Percentiles rank a stretch among this genome's conserved stretches.
Evolutionary conservation across 2,113 vertebrate genomes (phyloP).

Genomic region (Amblyornis subalaris): DNA sequence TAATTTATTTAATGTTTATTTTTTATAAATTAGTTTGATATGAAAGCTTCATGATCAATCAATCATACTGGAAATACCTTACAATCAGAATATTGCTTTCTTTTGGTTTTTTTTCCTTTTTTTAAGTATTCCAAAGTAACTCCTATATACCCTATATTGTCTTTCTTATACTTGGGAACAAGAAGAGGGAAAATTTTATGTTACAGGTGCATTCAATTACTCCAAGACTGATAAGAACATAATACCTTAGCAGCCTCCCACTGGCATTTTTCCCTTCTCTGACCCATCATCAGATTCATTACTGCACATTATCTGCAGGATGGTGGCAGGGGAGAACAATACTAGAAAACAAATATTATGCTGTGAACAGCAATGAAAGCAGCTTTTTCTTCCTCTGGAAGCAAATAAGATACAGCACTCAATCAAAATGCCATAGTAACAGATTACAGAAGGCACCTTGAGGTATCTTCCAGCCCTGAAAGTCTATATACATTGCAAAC

Average conservation of each 20-base stretch:
- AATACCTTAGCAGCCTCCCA: background rate
- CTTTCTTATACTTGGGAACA: background rate
- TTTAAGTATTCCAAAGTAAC: background rate
- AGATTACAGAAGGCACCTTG: background rate
- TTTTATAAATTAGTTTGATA: background rate
- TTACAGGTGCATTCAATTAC: background rate
- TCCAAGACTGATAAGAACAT: background rate
- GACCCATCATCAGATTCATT: background rate
- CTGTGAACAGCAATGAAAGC: background rate
- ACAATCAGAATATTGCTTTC: background rate
- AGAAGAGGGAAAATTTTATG: background rate
- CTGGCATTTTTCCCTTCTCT: background rate
- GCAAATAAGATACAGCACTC: background rate
- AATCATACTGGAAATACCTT: background rate
- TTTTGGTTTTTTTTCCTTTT: background rate
- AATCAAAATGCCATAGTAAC: background rate
- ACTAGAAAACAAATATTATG: background rate
- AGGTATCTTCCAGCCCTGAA: background rate
- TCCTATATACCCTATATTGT: background rate
- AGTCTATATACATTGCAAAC: background rate
- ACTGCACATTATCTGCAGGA: background rate
- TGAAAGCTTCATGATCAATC: background rate
- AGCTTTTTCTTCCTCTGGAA: background rate
- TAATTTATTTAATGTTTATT: background rate
- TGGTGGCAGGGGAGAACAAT: background rate